A percentile compares a stretch with the other conserved stretches of the same genome.
Conservation (phyloP, 2,888 invertebrate genomes). For the Mesorhabditis belari region DNA sequence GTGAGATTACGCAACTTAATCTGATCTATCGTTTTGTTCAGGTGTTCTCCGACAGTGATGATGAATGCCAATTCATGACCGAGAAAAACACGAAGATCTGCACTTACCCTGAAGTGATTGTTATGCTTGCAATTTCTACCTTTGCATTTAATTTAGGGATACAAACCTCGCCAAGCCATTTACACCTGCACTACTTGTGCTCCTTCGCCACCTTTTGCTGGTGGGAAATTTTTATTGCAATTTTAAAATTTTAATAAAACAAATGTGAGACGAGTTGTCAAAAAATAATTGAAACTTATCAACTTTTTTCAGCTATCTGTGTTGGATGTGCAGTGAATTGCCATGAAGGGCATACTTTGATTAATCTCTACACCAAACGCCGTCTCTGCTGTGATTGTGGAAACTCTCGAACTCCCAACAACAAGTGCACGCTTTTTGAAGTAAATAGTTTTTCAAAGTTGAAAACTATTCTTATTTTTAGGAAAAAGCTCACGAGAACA, state of each 20-base stretch:
- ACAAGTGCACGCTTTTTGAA: constrained; percentile 51
- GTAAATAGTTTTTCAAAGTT: constrained; percentile 12
- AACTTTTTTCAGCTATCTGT: constrained; percentile 63
- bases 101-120: too few species aligned
- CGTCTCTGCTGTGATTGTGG: constrained; percentile 71
- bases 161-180: constrained; percentile 81
- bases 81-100: neutral
- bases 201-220: too few species aligned
- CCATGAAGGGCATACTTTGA: constrained; percentile 87
- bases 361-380: constrained; percentile 88
- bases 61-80: neutral
- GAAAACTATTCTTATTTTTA: constrained; percentile 10
- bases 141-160: too few species aligned
- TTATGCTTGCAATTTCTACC: too few species aligned
- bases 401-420: constrained; percentile 64
- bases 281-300: constrained; percentile 39
- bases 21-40: too few species aligned
- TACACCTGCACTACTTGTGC: constrained; percentile 90
- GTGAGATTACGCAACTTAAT: too few species aligned
- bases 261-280: too few species aligned
- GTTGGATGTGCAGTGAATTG: constrained; percentile 87
- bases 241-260: too few species aligned
- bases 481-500: constrained; percentile 66
- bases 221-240: too few species aligned
- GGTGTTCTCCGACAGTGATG: too few species aligned